Base-by-base conservation (phyloP, 2,797 vertebrate species). In the Holocentrus rufus region DNA sequence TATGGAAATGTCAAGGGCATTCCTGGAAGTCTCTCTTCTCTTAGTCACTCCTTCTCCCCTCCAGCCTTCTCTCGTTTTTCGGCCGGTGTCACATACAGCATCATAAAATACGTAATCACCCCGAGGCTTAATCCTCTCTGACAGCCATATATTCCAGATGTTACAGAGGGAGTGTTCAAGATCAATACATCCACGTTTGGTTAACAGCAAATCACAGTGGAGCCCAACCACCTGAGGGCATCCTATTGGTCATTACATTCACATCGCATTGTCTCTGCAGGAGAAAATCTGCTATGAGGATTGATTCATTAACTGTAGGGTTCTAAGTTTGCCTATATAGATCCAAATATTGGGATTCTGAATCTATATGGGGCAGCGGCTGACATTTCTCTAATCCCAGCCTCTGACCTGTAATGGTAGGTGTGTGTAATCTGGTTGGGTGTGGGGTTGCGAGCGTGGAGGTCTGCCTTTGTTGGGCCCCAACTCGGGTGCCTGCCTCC, bases 391-490 rank as follows among this genome's bases (percentile, higher is more conserved):
- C 7, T 71, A 34, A 79, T 68, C 11, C 34, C 5, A 47, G 30
- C 49, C 60, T 42, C 31, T 69, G 63, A 65, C 77, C 70, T 39
- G 17, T 53, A 73, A 82, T 20, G 20, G 47, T n/a, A 34, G 23
- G 22, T 65, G 52, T 80, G 57, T 53, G 74, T 74, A 72, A 70
- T 74, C 64, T 61, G 27, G 49, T 72, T 61, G 22, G 25, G 20
- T 61, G 52, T 49, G 20, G 36, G 42, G 36, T 23, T 65, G 36
- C 14, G 44, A 30, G 22, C 44, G 36, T 71, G 54, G 20, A 72
- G 34, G 52, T 55, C 23, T 30, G 47, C 25, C 54, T 79, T 67
- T 81, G 63, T 65, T 55, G 61, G 39, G 68, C 27, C 56, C 57
- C 0, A 34, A 65, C 57, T 62, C 20, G 14, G 75, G 42, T 47